Base-by-base conservation (phyloP, 1,140 invertebrate species). In the Papilio dardanus region DNA sequence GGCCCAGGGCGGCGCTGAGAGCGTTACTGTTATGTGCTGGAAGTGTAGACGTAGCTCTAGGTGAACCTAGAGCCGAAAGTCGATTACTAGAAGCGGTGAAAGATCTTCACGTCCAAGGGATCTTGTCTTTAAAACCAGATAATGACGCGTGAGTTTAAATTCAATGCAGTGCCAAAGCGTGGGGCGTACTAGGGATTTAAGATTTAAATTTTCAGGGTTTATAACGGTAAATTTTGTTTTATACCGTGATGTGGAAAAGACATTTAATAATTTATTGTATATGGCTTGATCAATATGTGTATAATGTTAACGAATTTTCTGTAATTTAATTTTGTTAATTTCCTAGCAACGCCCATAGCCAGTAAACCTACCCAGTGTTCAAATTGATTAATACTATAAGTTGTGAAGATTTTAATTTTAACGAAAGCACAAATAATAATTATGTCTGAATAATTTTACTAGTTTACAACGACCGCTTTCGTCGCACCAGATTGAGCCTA, bases 21-120 rank as follows among this genome's bases (percentile, higher is more conserved):
- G 96, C 96, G 1, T 91, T 97, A 16, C 90, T 97, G 24, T 90
- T 97, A 8, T 97, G 96, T 79, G 96, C 97, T 62, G 97, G 97
- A 4, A 97, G 96, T 7, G 96, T 97, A 12, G 97, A 97, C 85
- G 95, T 97, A 81, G 94, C 95, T 4, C 89, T 95, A 28, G 96
- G 96, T 1, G 96, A 97, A 80, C 95, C 96, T 74, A 93, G 96
- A 54, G 94, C 96, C 1, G 92, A 94, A 76, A 81, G 85, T 42
- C 88, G 93, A 37, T 81, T 94, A 42, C 80, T 86, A 71, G 95
- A 90, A 87, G 95, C 93, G 4, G 91, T 90, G 14, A 84, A 90
- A 62, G 91, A 94, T 74, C 86, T 93, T 10, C 84, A 92, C 77
- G 83, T 79, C 14, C 84, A 92, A 75, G 91, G 89, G 35, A 87